A percentile compares a stretch with the other conserved stretches of the same genome.
Conservation (phyloP, 1,140 invertebrate species). For the Drosophila saltans region DNA sequence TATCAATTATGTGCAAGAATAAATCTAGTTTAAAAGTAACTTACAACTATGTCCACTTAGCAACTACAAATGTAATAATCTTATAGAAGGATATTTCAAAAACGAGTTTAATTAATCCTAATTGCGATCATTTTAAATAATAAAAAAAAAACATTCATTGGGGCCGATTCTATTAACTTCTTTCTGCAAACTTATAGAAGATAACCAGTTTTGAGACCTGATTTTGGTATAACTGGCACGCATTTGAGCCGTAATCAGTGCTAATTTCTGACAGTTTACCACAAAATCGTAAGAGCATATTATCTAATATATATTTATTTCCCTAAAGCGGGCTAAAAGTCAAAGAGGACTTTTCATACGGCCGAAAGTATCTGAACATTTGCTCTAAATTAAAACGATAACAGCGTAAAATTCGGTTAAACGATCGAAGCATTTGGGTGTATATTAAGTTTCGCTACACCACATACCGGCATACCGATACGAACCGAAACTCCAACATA, state of each 20-base stretch:
- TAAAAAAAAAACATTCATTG: neutral
- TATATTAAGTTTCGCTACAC: neutral
- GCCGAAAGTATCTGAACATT: neutral
- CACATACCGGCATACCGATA: neutral
- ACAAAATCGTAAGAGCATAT: too few relatives aligned
- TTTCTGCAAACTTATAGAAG: neutral
- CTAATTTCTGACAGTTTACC: neutral
- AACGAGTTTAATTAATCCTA: neutral
- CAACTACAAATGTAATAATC: slow-evolving; percentile 43
- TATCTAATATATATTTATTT: neutral
- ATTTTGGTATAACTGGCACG: too few relatives aligned
- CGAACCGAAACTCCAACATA: neutral
- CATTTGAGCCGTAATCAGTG: neutral
- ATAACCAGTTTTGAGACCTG: neutral
- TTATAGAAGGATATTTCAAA: neutral
- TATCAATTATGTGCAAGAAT: slow-evolving; percentile 18
- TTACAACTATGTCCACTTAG: slow-evolving; percentile 55
- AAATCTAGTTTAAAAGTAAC: slow-evolving; percentile 41
- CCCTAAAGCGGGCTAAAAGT: neutral
- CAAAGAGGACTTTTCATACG: neutral
- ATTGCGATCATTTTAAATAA: too few relatives aligned
- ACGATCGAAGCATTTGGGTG: neutral
- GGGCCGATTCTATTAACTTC: neutral
- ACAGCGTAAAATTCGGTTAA: neutral
- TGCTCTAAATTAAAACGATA: neutral